Conservation (phyloP, 2,113 vertebrate species). For the Pleuronectes platessa region DNA sequence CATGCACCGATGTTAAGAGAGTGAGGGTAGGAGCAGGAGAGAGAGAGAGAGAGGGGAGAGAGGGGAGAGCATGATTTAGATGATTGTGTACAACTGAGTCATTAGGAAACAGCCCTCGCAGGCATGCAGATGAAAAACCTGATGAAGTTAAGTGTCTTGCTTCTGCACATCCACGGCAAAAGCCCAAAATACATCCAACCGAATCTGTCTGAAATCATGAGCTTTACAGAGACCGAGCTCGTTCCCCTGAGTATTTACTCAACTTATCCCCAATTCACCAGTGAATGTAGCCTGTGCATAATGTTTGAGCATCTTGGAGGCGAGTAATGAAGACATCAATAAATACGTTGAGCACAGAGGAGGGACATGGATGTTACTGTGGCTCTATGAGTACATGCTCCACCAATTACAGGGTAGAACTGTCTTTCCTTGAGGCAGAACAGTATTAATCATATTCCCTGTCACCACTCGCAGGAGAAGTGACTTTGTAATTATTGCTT, state of each 20-base stretch:
- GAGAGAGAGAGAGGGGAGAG: not conserved
- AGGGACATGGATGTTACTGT: too few relatives aligned
- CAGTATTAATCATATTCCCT: too few relatives aligned
- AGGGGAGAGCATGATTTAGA: not conserved
- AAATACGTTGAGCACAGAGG: not conserved
- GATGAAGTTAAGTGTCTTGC: constrained; percentile 32
- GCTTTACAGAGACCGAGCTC: not conserved
- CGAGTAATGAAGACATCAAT: not conserved
- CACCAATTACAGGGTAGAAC: too few relatives aligned
- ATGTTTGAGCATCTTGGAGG: constrained; percentile 4
- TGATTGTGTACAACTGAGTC: constrained; percentile 6
- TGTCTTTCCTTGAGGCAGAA: too few relatives aligned
- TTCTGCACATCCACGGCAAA: constrained; percentile 26
- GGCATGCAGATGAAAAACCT: constrained; percentile 33
- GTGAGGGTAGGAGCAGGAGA: not conserved
- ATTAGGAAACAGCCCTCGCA: constrained; percentile 44
- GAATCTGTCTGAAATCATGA: constrained; percentile 18
- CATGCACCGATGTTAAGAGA: too few relatives aligned
- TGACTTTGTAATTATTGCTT: too few relatives aligned
- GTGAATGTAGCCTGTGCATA: constrained; percentile 12
- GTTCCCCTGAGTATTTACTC: constrained; percentile 15
- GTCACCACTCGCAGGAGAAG: too few relatives aligned
- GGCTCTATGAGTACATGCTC: too few relatives aligned
- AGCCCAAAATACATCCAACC: constrained; percentile 14
- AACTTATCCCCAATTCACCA: constrained; percentile 15